These are phyloP conservation scores for Heliconius eleuchia DNA, from an alignment of 1,140 invertebrate genomes.

Conservation along the genomic window DNA sequence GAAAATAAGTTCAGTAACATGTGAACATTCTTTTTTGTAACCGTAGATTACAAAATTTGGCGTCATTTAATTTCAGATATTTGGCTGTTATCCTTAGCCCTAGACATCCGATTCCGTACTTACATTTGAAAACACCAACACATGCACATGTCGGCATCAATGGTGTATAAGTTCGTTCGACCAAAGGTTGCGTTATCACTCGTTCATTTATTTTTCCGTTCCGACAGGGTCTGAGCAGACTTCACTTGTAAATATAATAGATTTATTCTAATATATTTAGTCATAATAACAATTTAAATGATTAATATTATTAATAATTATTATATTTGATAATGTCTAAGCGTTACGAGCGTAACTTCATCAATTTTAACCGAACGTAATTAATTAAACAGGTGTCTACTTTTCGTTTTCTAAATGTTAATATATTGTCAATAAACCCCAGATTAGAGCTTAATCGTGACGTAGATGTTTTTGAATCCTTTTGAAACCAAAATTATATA, in stretches of 20 bases:
- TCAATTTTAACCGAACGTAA: conserved; percentile 9
- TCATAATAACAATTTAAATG: conserved; percentile 20
- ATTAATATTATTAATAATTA: conserved; percentile 27
- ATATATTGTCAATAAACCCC: conserved; percentile 50
- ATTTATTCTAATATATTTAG: conserved; percentile 24
- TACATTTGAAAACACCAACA: not conserved
- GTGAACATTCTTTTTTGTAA: not conserved
- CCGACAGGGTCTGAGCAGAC: conserved; percentile 34
- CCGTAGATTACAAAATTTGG: not conserved
- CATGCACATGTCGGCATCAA: not conserved
- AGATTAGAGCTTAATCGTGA: conserved; percentile 57
- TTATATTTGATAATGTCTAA: conserved; percentile 25
- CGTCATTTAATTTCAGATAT: not conserved
- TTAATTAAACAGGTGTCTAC: conserved; percentile 12
- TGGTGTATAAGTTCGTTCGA: not conserved
- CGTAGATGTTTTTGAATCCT: conserved; percentile 49
- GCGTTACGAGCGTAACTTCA: conserved; percentile 22
- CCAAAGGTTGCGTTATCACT: not conserved
- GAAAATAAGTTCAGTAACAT: not conserved
- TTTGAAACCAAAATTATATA: conserved; percentile 43
- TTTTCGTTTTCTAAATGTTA: conserved; percentile 45
- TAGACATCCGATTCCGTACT: not conserved
- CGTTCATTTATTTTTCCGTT: not conserved
- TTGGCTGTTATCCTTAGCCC: conserved; percentile 22
- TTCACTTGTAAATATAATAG: conserved; percentile 36